Conservation (phyloP, 2,888 invertebrate genomes). For the Bhutanitis thaidina region DNA sequence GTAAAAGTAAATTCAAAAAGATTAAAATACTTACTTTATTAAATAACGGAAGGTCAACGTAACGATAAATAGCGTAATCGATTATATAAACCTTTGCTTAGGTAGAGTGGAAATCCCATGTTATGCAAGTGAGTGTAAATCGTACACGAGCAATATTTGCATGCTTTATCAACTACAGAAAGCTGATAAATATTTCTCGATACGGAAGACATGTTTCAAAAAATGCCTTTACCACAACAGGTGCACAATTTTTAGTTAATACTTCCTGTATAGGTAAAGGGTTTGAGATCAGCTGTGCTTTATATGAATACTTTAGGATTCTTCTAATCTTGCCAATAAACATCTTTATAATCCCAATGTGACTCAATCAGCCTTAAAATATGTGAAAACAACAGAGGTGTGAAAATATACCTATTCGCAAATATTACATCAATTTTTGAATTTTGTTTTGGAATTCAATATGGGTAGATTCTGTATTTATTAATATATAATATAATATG, state of each 20-base stretch:
- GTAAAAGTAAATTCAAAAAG: not conserved
- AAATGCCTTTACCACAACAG: not conserved
- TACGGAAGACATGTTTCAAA: not conserved
- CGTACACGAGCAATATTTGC: slow-evolving; percentile 4
- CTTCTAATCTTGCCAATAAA: too few species aligned
- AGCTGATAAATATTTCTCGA: not conserved
- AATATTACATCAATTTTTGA: too few species aligned
- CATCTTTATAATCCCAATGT: too few species aligned
- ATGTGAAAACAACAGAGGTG: too few species aligned
- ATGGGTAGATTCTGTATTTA: too few species aligned
- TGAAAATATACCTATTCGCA: too few species aligned
- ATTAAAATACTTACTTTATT: not conserved
- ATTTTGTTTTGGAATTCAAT: too few species aligned
- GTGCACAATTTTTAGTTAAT: not conserved
- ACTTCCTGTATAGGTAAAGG: too few species aligned
- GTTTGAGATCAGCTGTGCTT: too few species aligned
- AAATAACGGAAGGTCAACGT: slow-evolving; percentile 1
- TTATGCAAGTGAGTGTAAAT: slow-evolving; percentile 4
- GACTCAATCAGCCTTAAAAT: too few species aligned
- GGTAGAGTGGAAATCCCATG: not conserved
- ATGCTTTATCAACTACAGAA: slow-evolving; percentile 4
- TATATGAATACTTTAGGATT: too few species aligned
- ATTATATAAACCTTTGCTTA: slow-evolving; percentile 9
- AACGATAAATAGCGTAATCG: slow-evolving; percentile 5
- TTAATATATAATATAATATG: too few species aligned